Conservation (phyloP, 2,888 invertebrate genomes). For the Acronicta alni region DNA sequence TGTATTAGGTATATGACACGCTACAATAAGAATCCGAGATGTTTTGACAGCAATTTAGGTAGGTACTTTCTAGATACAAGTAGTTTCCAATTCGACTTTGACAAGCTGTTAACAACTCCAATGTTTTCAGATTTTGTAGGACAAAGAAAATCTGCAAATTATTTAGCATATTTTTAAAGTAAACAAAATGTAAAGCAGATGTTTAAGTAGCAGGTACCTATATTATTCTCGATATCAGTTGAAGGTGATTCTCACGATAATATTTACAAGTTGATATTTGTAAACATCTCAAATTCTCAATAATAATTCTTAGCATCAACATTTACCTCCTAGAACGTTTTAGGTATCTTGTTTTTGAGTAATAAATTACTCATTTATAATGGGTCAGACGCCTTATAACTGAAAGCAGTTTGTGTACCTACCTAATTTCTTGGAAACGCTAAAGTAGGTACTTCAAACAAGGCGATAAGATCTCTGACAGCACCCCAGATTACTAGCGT, state of each 20-base stretch:
- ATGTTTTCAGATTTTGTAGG: background rate
- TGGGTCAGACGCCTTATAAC: slow-evolving; percentile 2
- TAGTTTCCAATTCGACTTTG: slow-evolving; percentile 4
- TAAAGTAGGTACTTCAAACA: slow-evolving; percentile 13
- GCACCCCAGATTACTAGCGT: slow-evolving; percentile 8
- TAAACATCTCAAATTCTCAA: slow-evolving; percentile 20
- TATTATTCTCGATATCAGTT: slow-evolving; percentile 16
- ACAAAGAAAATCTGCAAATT: background rate
- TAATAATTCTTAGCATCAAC: background rate
- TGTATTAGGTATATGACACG: slow-evolving; percentile 9
- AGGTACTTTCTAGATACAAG: slow-evolving; percentile 39
- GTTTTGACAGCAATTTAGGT: slow-evolving; percentile 10
- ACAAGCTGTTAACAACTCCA: no score
- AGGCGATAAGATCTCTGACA: slow-evolving; percentile 30
- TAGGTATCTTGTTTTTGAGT: slow-evolving; percentile 12
- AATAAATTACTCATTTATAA: background rate
- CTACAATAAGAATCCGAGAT: slow-evolving; percentile 26
- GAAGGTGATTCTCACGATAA: slow-evolving; percentile 22
- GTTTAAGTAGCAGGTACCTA: background rate
- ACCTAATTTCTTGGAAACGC: slow-evolving; percentile 35
- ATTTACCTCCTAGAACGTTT: slow-evolving; percentile 6
- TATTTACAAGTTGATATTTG: slow-evolving; percentile 17
- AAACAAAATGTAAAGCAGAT: no score
- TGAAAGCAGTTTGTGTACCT: slow-evolving; percentile 7
- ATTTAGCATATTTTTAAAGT: background rate